A percentile compares a stretch with the other conserved stretches of the same genome.
These are phyloP conservation scores for Vidua macroura DNA, from an alignment of 2,113 vertebrate species.

Conservation along the genomic window DNA sequence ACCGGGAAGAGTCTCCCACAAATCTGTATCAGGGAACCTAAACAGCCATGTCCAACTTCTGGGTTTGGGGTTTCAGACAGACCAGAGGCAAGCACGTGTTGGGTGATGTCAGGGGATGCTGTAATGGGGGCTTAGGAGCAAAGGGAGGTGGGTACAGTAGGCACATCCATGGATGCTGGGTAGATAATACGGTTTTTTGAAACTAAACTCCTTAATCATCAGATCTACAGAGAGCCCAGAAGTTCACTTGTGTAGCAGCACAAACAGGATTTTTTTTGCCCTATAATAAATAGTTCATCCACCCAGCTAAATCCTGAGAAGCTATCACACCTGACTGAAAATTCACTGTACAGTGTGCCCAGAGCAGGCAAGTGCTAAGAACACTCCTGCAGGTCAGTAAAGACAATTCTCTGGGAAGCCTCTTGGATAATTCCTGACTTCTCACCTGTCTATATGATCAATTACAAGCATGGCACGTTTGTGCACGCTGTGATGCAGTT, in stretches of 20 bases:
- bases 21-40: background rate
- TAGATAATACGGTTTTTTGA: accelerated
- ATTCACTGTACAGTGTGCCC: background rate
- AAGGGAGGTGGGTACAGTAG: background rate
- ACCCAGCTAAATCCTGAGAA: background rate
- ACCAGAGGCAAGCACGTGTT: background rate
- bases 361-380: background rate
- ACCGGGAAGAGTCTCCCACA: background rate
- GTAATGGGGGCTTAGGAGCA: background rate
- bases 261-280: background rate
- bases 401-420: background rate
- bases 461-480: background rate
- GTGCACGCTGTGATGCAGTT: background rate
- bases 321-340: background rate
- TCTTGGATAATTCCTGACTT: background rate
- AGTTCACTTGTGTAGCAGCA: background rate
- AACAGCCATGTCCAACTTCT: accelerated
- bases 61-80: background rate
- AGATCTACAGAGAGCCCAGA: background rate
- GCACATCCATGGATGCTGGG: background rate
- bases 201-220: background rate
- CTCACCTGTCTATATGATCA: background rate
- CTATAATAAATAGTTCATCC: accelerated
- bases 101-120: background rate
- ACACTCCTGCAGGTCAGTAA: background rate